Base-by-base conservation (phyloP, 2,113 vertebrate genomes). In the Lonchura striata region DNA sequence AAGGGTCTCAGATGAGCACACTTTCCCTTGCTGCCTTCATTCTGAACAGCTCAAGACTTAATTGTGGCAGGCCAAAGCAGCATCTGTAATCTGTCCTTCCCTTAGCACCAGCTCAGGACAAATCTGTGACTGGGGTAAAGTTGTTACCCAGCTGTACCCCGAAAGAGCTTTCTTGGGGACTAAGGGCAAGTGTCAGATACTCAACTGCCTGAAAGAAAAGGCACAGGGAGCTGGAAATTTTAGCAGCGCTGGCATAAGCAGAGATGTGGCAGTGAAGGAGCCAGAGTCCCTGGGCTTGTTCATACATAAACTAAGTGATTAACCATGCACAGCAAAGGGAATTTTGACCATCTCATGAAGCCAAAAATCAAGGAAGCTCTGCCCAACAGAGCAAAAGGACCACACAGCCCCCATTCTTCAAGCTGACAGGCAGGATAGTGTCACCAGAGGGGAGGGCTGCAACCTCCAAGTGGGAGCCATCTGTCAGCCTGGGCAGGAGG, bases 391-490 rank as follows among this genome's bases (percentile, higher is more conserved):
- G 31, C 56, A 78, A 19, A 14, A 37, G 35, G 84, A 91, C 42
- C 86, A 69, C 75, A 75, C 65, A 63, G 70, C 41, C 44, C 69
- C 33, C 2, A 3, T 64, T 11, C 61, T n/a, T 56, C 80, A 0
- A 11, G 70, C 70, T 82, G 90, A 69, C 83, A 83, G 80, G 93
- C 91, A 88, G 72, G 84, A 52, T 16, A 4, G 82, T 57, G 81
- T 68, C 85, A 93, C 56, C 0, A 0, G 85, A 76, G 69, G 42
- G 59, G 74, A 82, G 2, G 50, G 35, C 91, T 75, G 83, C 80
- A 86, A 21, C 64, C 90, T 83, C 76, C 86, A 71, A 80, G 82
- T 53, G 10, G 76, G 68, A 94, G 76, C 95, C 94, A 97, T 95
- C 96, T 95, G 94, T 94, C 94, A 95, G 88, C 81, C 53, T 1